These are phyloP conservation scores for Drosophila melanogaster DNA, from an alignment of 1,140 invertebrate species.

Conservation along the genomic window Release_6_plus_ISO1_MT NC_004354.4:19609501-19610000, in stretches of 20 bases:
- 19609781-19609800: too few relatives aligned
- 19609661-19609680: too few relatives aligned
- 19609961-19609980: not conserved
- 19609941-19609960: not conserved
- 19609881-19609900: not conserved
- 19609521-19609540: constrained; percentile 16
- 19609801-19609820: too few relatives aligned
- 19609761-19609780: too few relatives aligned
- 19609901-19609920: not conserved
- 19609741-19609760: not conserved
- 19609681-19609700: too few relatives aligned
- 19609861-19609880: not conserved
- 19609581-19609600: not conserved
- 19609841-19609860: too few relatives aligned
- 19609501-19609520: constrained; percentile 30
- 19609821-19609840: not conserved
- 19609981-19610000: not conserved
- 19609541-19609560: not conserved
- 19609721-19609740: not conserved
- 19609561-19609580: constrained; percentile 6
- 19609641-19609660: not conserved
- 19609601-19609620: constrained; percentile 8
- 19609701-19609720: not conserved
- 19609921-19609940: not conserved
- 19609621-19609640: not conserved